Percentiles rank a stretch among this genome's conserved stretches.
These are phyloP conservation scores for Petrophora chlorosata DNA, from an alignment of 2,888 invertebrate genomes.

Conservation along the genomic window DNA sequence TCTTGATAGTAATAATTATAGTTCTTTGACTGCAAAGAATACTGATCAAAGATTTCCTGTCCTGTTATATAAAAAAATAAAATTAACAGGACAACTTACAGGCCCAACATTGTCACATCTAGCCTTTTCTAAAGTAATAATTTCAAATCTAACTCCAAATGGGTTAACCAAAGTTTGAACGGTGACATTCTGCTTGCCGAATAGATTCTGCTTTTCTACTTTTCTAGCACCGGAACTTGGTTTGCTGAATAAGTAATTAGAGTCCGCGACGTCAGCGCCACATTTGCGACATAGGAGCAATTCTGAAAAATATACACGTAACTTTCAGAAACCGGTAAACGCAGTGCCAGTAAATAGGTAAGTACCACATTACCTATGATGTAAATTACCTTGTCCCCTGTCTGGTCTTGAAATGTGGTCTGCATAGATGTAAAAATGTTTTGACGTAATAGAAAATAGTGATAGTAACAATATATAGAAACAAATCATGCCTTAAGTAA, in stretches of 20 bases:
- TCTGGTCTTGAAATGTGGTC: conserved; percentile 45
- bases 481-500: conserved; percentile 61
- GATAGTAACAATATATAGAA: conserved; percentile 45
- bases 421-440: conserved; percentile 41
- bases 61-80: too few species aligned
- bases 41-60: too few species aligned
- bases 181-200: conserved; percentile 78
- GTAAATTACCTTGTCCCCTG: conserved; percentile 53
- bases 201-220: conserved; percentile 76
- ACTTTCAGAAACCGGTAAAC: too few species aligned
- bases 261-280: conserved; percentile 83
- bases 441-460: conserved; percentile 41
- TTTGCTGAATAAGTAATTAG: conserved; percentile 77
- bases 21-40: too few species aligned
- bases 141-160: conserved; percentile 79
- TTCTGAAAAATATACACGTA: conserved; percentile 73
- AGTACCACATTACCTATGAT: too few species aligned
- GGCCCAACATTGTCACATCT: conserved; percentile 80
- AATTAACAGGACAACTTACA: conserved; percentile 66
- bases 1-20: too few species aligned
- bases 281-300: conserved; percentile 83
- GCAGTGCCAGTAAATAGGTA: too few species aligned
- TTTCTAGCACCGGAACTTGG: conserved; percentile 76
- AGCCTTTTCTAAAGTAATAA: conserved; percentile 79
- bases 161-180: conserved; percentile 84